Evolutionary conservation across 2,888 invertebrate genomes (phyloP), one percentile per base, ranked within the genome.

Genomic region (Argyresthia goedartella): DNA sequence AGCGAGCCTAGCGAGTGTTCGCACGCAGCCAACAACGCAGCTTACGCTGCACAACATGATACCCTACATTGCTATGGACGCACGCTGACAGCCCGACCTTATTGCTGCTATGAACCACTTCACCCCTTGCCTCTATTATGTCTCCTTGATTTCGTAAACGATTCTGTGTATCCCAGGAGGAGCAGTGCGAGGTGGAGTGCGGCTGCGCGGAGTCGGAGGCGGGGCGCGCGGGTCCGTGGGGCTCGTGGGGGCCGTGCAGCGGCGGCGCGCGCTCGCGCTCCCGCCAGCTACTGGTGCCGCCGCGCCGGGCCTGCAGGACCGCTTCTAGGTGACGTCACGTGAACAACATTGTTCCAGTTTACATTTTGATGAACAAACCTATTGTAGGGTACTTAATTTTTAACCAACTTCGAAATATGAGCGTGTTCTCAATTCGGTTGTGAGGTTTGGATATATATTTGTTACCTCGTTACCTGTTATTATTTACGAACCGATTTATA

Each of bases 311-410:
- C 47, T 84, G 84, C 62, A 69, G 67, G 53, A 74, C 70, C 1
- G 73, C 81, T 11, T 68, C 80, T 48, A 75, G 81, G 84, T 85
- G n/a, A n/a, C n/a, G n/a, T n/a, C n/a, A n/a, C n/a, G n/a, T n/a
- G n/a, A n/a, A n/a, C n/a, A n/a, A n/a, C n/a, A n/a, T n/a, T n/a
- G 57, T 25, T 14, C 4, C 7, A 36, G 36, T 10, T 36, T 36
- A 36, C 36, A 36, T 7, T 36, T 8, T 36, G 36, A 35, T 13
- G 9, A 13, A 1, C n/a, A 8, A 16, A 15, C 33, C 50, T 43
- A 25, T 43, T 25, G 41, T 51, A n/a, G 9, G 9, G 6, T 6
- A 49, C 49, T n/a, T 6, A 4, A 33, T n/a, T 11, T 8, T 36
- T 35, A 35, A 34, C 11, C n/a, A n/a, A n/a, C n/a, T n/a, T n/a